Base-by-base conservation (phyloP, 1,140 invertebrate species). In the Sesamia nonagrioides region DNA sequence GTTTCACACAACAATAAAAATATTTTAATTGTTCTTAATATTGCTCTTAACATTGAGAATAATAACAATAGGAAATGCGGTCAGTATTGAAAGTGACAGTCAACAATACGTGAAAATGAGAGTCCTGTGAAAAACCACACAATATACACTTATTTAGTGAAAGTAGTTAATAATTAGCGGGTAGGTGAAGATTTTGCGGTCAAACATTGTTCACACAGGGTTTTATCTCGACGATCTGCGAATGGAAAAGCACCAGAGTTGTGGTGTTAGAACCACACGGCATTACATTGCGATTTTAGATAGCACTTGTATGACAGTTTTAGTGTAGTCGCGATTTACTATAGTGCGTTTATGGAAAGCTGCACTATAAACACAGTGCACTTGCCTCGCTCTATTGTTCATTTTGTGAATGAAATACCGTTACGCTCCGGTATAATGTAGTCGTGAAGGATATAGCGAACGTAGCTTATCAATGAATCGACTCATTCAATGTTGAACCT, bases 121-220 rank as follows among this genome's bases (percentile, higher is more conserved):
- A 75, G 73, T 75, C 73, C 73, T 75, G 73, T 75, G 73, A 75
- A 75, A 75, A 75, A 75, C 61, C n/a, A 63, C 37, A 75, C 73
- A 75, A 61, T 61, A 48, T 60, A 35, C 50, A 56, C 35, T 52
- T 56, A 42, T 73, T 27, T 18, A 75, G 73, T 61, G 73, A 75
- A 75, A 75, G 73, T 75, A 21, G 17, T 48, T 27, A 15, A 33
- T 74, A 74, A 75, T 75, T 63, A 75, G 58, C 72, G 37, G 72
- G 72, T 61, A 17, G 35, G 56, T 63, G 58, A 75, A 63, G 58
- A 75, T 63, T 75, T 74, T 37, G 35, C 18, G 73, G 58, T 63
- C 56, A 75, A 50, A 75, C 42, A 60, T 45, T 6, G 72, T 75
- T 61, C 56, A 75, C 37, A 50, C 17, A 9, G 45, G n/a, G 45